Evolutionary conservation across 1,140 invertebrate species (phyloP), one percentile per base, ranked within the genome.

Genomic region (Scaptomyza pallida): DNA sequence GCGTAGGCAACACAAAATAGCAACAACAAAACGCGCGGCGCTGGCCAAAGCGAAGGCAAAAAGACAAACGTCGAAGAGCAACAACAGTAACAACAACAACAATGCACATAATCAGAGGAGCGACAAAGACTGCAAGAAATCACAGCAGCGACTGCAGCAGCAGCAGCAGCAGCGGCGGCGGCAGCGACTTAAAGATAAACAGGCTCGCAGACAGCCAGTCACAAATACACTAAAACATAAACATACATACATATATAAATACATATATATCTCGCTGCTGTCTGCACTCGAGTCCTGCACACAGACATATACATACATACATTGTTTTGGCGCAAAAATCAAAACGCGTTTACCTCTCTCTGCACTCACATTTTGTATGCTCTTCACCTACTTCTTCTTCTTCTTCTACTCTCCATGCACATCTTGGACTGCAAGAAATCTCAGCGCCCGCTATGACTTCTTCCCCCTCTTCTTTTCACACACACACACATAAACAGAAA

Each of bases 251-350:
- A 37, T 16, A 21, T 26, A 59, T 9, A 37, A 21, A 21, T 26
- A 59, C 9, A 48, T 44, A 54, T 35, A 43, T 43, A 48, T 45
- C 48, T 19, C 13, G 50, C 21, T 23, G 19, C 40, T 17, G 26
- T 30, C 70, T n/a, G 51, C 45, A 41, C 71, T 45, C 75, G 62
- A 83, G 62, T 83, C 79, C 80, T 85, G 67, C 69, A 69, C 62
- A 68, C 64, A 50, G 50, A 63, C 19, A 17, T 47, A 74, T 60
- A 57, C 54, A 64, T 47, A 64, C 48, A 47, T 59, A 50, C 33
- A 54, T 64, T 82, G 75, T 83, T 82, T 86, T 86, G 78, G 81
- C 82, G 82, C 82, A 81, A 86, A 86, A 85, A 67, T 61, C 59
- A 65, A 71, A 64, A 50, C 56, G 71, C 60, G 55, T 75, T 86